Conservation (phyloP, 2,888 invertebrate genomes). For the Pocota personata region DNA sequence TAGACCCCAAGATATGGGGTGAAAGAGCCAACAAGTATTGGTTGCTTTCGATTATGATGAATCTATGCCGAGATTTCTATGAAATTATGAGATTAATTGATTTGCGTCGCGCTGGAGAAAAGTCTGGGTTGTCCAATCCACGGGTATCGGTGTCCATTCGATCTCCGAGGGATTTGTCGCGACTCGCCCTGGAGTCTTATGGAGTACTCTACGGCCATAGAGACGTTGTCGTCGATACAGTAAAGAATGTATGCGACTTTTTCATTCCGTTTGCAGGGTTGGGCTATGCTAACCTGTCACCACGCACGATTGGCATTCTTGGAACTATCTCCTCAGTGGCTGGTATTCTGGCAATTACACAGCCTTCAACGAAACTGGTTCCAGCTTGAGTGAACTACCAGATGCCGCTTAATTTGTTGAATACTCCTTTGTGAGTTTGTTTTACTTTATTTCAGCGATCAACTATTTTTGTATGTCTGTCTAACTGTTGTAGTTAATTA, state of each 20-base stretch:
- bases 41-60: slow-evolving; percentile 91
- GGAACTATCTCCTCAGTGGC: slow-evolving; percentile 92
- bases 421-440: neutral
- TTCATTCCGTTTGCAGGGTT: slow-evolving; percentile 93
- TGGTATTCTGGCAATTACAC: slow-evolving; percentile 89
- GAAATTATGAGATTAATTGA: slow-evolving; percentile 89
- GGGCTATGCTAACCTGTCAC: slow-evolving; percentile 90
- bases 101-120: slow-evolving; percentile 83
- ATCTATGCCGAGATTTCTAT: slow-evolving; percentile 92
- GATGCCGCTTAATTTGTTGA: neutral
- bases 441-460: neutral
- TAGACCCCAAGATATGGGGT: slow-evolving; percentile 91
- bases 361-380: slow-evolving; percentile 90
- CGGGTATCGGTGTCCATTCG: slow-evolving; percentile 76
- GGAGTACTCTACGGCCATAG: slow-evolving; percentile 82
- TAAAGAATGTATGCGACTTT: slow-evolving; percentile 94
- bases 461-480: slow-evolving; percentile 13
- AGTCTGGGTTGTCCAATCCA: slow-evolving; percentile 79
- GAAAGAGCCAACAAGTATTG: slow-evolving; percentile 91
- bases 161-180: slow-evolving; percentile 77
- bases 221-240: slow-evolving; percentile 90
- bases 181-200: slow-evolving; percentile 78
- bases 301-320: slow-evolving; percentile 90
- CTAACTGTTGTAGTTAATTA: neutral
- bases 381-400: slow-evolving; percentile 83